phyloP scores from a whole-genome alignment of 2,888 invertebrate species.

The Diploptera punctata region DNA sequence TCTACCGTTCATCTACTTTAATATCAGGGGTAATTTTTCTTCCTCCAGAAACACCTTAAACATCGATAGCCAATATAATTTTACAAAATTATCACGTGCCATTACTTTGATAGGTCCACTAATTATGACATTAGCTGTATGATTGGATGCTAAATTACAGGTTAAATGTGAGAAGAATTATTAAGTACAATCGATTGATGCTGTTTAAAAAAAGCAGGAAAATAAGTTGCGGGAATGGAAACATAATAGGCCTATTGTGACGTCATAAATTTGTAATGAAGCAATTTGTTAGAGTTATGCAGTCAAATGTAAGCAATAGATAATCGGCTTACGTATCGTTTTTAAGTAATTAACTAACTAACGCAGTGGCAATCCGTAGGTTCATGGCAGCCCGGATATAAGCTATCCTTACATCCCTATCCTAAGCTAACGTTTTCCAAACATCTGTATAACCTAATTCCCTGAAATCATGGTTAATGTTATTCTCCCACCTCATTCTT shows the following conservation, averaged over 20 bases:
- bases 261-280: not conserved
- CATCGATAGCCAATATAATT: slow-evolving; percentile 8
- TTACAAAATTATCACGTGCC: slow-evolving; percentile 7
- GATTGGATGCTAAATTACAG: slow-evolving; percentile 23
- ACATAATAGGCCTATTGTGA: too few relatives aligned
- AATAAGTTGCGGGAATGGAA: not conserved
- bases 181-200: not conserved
- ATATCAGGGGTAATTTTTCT: not conserved
- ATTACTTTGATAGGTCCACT: slow-evolving; percentile 12
- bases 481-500: too few relatives aligned
- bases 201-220: not conserved
- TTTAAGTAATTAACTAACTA: too few relatives aligned
- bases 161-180: slow-evolving; percentile 4
- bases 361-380: too few relatives aligned
- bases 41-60: too few relatives aligned
- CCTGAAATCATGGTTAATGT: too few relatives aligned
- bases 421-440: too few relatives aligned
- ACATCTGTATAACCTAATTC: too few relatives aligned
- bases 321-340: too few relatives aligned
- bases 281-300: not conserved
- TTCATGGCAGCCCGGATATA: too few relatives aligned
- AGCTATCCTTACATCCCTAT: too few relatives aligned
- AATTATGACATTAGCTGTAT: slow-evolving; percentile 20
- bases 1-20: not conserved
- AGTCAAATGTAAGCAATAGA: too few relatives aligned